Evolutionary conservation across 1,140 invertebrate species (phyloP).

Genomic region (Rhagoletis pomonella): DNA sequence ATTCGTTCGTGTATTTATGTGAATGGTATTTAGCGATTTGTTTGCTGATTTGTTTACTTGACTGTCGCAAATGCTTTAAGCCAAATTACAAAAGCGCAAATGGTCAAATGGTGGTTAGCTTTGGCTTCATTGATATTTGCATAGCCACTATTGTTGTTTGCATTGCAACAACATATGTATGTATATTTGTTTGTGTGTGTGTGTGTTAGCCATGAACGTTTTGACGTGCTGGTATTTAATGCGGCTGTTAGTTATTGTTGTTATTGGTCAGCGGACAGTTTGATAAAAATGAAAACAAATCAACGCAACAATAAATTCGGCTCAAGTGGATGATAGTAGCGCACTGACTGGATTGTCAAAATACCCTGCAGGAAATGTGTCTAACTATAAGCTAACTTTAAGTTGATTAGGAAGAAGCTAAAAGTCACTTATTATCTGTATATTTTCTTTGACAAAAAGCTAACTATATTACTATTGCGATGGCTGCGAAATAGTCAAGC

Average conservation of each 20-base stretch:
- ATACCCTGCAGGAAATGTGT: not conserved
- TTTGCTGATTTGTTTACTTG: conserved; percentile 40
- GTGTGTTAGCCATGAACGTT: too few relatives aligned
- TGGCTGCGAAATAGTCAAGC: too few relatives aligned
- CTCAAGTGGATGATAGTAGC: not conserved
- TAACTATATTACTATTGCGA: too few relatives aligned
- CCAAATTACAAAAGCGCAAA: conserved; percentile 40
- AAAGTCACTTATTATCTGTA: too few relatives aligned
- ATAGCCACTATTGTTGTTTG: conserved; percentile 7
- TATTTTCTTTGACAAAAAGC: too few relatives aligned
- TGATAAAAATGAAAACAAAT: conserved; percentile 37
- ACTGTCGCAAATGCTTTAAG: conserved; percentile 24
- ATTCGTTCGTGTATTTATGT: not conserved
- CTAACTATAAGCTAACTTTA: too few relatives aligned
- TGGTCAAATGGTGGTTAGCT: conserved; percentile 23
- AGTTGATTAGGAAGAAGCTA: too few relatives aligned
- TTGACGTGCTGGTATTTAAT: not conserved
- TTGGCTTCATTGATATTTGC: not conserved
- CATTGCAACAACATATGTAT: not conserved
- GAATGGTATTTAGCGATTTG: conserved; percentile 41
- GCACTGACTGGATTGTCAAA: not conserved
- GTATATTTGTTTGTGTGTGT: not conserved
- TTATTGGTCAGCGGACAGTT: not conserved
- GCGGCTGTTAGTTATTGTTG: not conserved
- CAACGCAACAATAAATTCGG: conserved; percentile 37